These are phyloP conservation scores for Xiphophorus maculatus DNA, from an alignment of 2,113 vertebrate genomes.

Conservation along the genomic window DNA sequence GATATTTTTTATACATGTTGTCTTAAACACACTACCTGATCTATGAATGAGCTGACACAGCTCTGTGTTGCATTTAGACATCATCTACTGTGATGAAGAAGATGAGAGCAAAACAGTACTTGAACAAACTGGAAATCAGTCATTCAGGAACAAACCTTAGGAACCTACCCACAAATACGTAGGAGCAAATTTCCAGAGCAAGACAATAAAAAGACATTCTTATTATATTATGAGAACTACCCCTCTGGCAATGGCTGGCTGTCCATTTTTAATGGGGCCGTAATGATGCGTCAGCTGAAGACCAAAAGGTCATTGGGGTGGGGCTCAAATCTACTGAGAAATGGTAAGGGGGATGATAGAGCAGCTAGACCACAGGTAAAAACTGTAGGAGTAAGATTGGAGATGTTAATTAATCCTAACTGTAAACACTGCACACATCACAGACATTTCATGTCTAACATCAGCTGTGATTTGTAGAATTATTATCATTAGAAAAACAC, in stretches of 20 bases:
- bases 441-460: conserved; percentile 35
- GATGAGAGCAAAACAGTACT: conserved; percentile 23
- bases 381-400: conserved; percentile 11
- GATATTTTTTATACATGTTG: conserved; percentile 47
- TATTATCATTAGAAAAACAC: conserved; percentile 55
- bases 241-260: conserved; percentile 78
- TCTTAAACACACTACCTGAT: conserved; percentile 46
- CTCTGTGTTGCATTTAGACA: conserved; percentile 19
- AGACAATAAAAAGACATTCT: conserved; percentile 77
- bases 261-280: conserved; percentile 82
- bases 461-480: conserved; percentile 52
- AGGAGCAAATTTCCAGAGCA: conserved; percentile 73
- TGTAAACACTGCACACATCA: background rate
- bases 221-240: conserved; percentile 76
- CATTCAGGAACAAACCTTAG: conserved; percentile 38
- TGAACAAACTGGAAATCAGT: conserved; percentile 30
- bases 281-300: conserved; percentile 81
- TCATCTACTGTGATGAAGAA: conserved; percentile 4
- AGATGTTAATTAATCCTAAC: conserved; percentile 32
- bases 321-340: conserved; percentile 43
- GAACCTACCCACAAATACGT: conserved; percentile 71
- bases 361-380: conserved; percentile 26
- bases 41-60: conserved; percentile 27
- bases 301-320: conserved; percentile 73
- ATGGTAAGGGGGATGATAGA: background rate